Percentiles rank a stretch among this genome's conserved stretches.
These are phyloP conservation scores for Prionace glauca DNA, from an alignment of 2,797 vertebrate genomes.

Conservation along the genomic window DNA sequence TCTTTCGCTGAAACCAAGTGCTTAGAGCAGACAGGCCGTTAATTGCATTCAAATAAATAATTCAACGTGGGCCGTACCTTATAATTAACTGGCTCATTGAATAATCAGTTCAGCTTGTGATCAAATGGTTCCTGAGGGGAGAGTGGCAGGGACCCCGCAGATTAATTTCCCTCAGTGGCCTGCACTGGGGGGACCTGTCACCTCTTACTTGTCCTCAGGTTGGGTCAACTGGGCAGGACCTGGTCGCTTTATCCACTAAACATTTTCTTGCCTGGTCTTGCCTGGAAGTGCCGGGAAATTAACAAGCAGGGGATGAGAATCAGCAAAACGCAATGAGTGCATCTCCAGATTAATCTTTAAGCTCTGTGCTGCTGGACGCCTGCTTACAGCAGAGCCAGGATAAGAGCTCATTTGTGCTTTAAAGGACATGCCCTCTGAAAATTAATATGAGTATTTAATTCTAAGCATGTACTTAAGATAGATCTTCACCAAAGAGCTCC, in stretches of 20 bases:
- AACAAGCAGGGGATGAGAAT: not conserved
- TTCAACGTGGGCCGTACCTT: not conserved
- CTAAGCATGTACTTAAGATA: not conserved
- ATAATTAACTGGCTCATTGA: constrained; percentile 26
- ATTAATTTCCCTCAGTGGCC: not conserved
- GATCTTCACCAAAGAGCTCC: not conserved
- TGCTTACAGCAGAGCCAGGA: not conserved
- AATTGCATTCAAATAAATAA: constrained; percentile 10
- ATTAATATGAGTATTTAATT: not conserved
- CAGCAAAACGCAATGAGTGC: not conserved
- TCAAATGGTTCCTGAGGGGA: not conserved
- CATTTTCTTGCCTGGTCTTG: not conserved
- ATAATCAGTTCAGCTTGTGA: constrained; percentile 16
- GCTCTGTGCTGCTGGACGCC: too few relatives aligned
- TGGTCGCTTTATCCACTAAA: not conserved
- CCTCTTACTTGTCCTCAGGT: not conserved
- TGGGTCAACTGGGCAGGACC: too few relatives aligned
- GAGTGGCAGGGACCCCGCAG: not conserved
- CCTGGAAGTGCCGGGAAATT: not conserved
- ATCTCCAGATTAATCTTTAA: not conserved
- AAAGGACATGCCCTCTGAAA: not conserved
- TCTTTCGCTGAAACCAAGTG: not conserved
- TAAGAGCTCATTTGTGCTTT: not conserved
- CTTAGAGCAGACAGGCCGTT: not conserved
- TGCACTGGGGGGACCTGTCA: not conserved